Conservation (phyloP, 2,797 vertebrate species). For the Sebastiscus albofasciatus region DNA sequence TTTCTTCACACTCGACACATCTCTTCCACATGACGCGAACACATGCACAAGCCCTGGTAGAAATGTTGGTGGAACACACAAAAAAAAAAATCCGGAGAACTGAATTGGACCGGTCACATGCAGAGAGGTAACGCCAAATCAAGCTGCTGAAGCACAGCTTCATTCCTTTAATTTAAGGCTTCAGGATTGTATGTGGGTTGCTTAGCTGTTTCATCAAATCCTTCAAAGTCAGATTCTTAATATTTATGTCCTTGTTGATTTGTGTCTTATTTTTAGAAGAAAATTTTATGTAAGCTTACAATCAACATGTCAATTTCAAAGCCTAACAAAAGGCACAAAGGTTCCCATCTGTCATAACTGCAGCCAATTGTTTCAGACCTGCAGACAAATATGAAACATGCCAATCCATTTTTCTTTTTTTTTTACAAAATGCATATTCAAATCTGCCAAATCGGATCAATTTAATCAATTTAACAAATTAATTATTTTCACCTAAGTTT, state of each 20-base stretch:
- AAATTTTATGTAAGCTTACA: constrained; percentile 33
- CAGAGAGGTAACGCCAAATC: constrained; percentile 41
- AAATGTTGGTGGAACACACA: constrained; percentile 63
- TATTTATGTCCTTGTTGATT: neutral
- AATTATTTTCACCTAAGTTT: constrained; percentile 53
- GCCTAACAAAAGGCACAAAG: constrained; percentile 21
- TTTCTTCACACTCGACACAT: constrained; percentile 48
- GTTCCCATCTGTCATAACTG: constrained; percentile 5
- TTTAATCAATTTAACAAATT: constrained; percentile 54
- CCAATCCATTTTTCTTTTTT: constrained; percentile 14
- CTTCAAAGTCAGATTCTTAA: constrained; percentile 42
- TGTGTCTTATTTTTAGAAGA: constrained; percentile 12
- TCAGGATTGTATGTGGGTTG: constrained; percentile 46
- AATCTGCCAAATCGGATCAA: constrained; percentile 45
- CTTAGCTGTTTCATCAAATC: constrained; percentile 65
- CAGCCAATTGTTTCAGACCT: constrained; percentile 14
- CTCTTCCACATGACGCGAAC: constrained; percentile 54
- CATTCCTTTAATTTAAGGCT: constrained; percentile 33
- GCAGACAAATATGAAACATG: constrained; percentile 28
- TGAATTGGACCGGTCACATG: constrained; percentile 33
- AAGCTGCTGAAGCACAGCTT: constrained; percentile 42
- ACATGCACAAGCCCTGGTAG: constrained; percentile 65
- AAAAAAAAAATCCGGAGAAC: constrained; percentile 25
- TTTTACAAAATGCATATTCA: constrained; percentile 60
- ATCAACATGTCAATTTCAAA: constrained; percentile 52